Percentiles rank a stretch among this genome's conserved stretches.
Evolutionary conservation across 1,140 invertebrate species (phyloP).

Genomic region (Lordiphosa clarofinis): DNA sequence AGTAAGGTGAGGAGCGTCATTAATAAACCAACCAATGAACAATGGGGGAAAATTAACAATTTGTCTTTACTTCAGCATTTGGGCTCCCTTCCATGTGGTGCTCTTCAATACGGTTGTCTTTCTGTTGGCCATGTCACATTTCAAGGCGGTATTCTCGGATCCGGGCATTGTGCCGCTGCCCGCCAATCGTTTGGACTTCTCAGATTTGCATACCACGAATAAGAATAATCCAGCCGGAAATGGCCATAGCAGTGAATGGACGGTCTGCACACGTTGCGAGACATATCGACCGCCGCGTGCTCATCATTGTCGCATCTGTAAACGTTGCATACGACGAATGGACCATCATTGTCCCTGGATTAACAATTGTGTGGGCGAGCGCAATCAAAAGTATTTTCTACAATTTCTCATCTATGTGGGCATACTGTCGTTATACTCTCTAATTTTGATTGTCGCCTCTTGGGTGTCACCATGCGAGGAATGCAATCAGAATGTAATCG

Average conservation of each 20-base stretch:
- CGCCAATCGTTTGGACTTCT: slow-evolving; percentile 89
- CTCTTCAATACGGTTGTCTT: slow-evolving; percentile 91
- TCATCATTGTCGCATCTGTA: slow-evolving; percentile 94
- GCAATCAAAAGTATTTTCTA: slow-evolving; percentile 96
- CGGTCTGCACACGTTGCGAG: slow-evolving; percentile 91
- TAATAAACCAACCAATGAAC: background rate
- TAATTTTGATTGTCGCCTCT: slow-evolving; percentile 86
- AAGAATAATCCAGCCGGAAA: slow-evolving; percentile 63
- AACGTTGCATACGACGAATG: slow-evolving; percentile 92
- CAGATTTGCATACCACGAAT: slow-evolving; percentile 87
- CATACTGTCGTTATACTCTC: slow-evolving; percentile 85
- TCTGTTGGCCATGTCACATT: slow-evolving; percentile 87
- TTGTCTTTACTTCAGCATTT: slow-evolving; percentile 83
- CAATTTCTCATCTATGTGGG: slow-evolving; percentile 93
- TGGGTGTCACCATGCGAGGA: slow-evolving; percentile 88
- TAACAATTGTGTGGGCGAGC: slow-evolving; percentile 96
- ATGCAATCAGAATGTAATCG: slow-evolving; percentile 84
- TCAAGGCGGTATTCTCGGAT: slow-evolving; percentile 92
- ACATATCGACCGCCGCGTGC: slow-evolving; percentile 91
- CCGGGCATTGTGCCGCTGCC: slow-evolving; percentile 93
- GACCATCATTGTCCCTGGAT: slow-evolving; percentile 95
- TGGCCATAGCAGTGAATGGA: slow-evolving; percentile 86
- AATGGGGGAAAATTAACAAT: slow-evolving; percentile 54
- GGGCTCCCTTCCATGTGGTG: slow-evolving; percentile 91
- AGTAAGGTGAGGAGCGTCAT: slow-evolving; percentile 83